Conservation (phyloP, 2,797 vertebrate genomes). For the Brotula barbata region DNA sequence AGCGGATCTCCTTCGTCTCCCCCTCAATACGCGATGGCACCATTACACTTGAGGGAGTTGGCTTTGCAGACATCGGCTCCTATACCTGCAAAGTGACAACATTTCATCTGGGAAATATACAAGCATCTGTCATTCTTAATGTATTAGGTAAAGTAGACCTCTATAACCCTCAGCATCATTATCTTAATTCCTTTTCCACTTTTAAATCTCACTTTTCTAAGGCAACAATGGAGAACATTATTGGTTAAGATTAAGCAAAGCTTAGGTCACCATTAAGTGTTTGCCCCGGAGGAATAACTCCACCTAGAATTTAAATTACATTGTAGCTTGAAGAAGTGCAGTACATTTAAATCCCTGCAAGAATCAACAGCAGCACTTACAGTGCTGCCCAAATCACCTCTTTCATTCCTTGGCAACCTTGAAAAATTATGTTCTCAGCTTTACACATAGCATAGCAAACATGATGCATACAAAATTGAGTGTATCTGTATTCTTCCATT, state of each 20-base stretch:
- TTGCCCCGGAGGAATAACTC: conserved; percentile 39
- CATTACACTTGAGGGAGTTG: conserved; percentile 86
- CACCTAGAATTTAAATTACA: conserved; percentile 39
- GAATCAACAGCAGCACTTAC: conserved; percentile 30
- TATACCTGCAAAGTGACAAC: conserved; percentile 95
- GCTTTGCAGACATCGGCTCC: conserved; percentile 88
- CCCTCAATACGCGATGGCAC: conserved; percentile 89
- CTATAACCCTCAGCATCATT: conserved; percentile 3
- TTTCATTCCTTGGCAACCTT: conserved; percentile 26
- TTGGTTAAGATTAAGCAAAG: conserved; percentile 39
- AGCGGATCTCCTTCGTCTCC: conserved; percentile 88
- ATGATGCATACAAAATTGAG: conserved; percentile 2
- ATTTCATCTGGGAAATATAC: conserved; percentile 92
- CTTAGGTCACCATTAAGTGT: conserved; percentile 36
- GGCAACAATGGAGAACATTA: conserved; percentile 19
- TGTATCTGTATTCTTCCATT: conserved; percentile 11
- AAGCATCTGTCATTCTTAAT: conserved; percentile 86
- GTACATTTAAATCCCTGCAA: conserved; percentile 41
- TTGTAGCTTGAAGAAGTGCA: conserved; percentile 35
- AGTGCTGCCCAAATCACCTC: conserved; percentile 20
- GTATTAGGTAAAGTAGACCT: conserved; percentile 87
- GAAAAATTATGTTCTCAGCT: conserved; percentile 23
- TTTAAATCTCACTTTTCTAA: conserved; percentile 34
- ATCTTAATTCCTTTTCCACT: conserved; percentile 14
- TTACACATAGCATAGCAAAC: conserved; percentile 9